phyloP scores from a whole-genome alignment of 37 sponge, comb jelly and placozoan species.

The Halichondria panicea region DNA sequence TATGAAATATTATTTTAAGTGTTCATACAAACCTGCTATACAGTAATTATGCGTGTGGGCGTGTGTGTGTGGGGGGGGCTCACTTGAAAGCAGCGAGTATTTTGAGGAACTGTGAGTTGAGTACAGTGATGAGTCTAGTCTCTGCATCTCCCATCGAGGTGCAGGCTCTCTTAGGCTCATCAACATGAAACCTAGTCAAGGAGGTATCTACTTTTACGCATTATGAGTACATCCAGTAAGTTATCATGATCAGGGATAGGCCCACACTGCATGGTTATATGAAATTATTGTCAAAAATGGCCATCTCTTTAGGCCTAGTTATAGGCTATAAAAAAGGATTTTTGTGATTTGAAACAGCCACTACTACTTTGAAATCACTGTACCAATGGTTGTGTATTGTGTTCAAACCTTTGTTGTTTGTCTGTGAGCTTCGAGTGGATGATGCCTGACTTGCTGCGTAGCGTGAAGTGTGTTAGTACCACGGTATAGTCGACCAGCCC shows the following conservation, averaged over 20 bases:
- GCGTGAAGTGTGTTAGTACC: slow-evolving; percentile 11
- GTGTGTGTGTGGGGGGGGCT: no score
- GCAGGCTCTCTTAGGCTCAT: slow-evolving; percentile 14
- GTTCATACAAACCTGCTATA: no score
- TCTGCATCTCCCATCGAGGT: slow-evolving; percentile 45
- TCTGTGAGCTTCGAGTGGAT: slow-evolving; percentile 6
- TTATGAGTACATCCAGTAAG: no score
- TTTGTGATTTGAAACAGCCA: not conserved
- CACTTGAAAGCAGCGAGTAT: slow-evolving; percentile 41
- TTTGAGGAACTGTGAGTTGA: slow-evolving; percentile 49
- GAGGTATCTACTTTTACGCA: no score
- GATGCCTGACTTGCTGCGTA: slow-evolving; percentile 17
- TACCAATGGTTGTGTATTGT: no score
- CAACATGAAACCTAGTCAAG: not conserved
- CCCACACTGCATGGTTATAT: no score
- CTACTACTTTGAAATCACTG: no score
- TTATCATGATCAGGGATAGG: no score
- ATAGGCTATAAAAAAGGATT: not conserved
- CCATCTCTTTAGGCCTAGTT: no score
- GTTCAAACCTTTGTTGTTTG: slow-evolving; percentile 14
- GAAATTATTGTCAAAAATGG: no score
- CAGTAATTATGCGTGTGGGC: no score
- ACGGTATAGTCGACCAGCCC: slow-evolving; percentile 19
- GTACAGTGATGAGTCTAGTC: slow-evolving; percentile 16
- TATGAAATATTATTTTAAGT: no score